These are phyloP conservation scores for Leptopilina clavipes DNA, from an alignment of 1,140 invertebrate species.

Conservation along the genomic window DNA sequence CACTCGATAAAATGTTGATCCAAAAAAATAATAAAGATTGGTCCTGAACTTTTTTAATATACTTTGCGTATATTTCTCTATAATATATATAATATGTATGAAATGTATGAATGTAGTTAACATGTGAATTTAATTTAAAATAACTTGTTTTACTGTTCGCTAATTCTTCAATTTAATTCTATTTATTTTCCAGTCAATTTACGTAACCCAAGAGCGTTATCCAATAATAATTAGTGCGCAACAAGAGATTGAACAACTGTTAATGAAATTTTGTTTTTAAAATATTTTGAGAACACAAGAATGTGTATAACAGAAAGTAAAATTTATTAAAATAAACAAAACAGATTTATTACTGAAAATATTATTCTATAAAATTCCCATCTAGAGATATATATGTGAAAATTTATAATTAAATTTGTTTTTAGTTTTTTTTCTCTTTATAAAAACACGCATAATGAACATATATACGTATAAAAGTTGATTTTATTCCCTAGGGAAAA, in stretches of 20 bases:
- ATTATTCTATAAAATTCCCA: too few relatives aligned
- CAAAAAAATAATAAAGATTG: background rate
- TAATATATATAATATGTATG: background rate
- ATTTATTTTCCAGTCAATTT: background rate
- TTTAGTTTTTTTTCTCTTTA: too few relatives aligned
- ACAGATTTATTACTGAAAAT: too few relatives aligned
- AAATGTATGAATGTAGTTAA: background rate
- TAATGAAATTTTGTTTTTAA: background rate
- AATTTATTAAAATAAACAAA: background rate
- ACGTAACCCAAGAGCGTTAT: background rate
- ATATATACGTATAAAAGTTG: too few relatives aligned
- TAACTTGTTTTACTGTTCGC: background rate
- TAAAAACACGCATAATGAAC: too few relatives aligned
- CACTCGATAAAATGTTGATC: too few relatives aligned
- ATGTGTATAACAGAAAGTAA: background rate
- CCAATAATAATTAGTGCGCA: background rate
- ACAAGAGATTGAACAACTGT: conserved; percentile 1
- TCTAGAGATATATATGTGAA: too few relatives aligned
- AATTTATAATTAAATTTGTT: too few relatives aligned
- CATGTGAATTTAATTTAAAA: background rate
- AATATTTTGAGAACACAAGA: background rate
- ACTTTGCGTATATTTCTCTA: background rate
- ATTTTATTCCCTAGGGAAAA: too few relatives aligned
- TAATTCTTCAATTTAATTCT: conserved; percentile 1
- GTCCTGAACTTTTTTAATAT: too few relatives aligned